Conservation (phyloP, 2,797 vertebrate genomes). For the Thamnophis elegans region DNA sequence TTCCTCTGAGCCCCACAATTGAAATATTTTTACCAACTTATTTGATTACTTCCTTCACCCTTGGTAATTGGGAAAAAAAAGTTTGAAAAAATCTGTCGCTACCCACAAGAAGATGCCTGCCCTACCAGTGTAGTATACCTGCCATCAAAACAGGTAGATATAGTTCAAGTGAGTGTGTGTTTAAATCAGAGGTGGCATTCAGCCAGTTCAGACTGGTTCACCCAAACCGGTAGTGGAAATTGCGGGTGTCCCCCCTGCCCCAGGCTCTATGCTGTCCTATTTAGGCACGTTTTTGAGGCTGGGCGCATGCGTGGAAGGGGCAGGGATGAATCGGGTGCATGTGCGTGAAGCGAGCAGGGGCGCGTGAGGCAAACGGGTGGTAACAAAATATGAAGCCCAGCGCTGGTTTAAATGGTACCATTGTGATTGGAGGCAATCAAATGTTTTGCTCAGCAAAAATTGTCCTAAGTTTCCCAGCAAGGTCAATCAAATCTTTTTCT, state of each 20-base stretch:
- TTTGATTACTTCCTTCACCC: not conserved
- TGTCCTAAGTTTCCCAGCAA: not conserved
- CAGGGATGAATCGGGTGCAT: too few species aligned
- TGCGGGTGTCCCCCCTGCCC: too few species aligned
- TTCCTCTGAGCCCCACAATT: not conserved
- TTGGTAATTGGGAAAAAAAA: not conserved
- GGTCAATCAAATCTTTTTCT: not conserved
- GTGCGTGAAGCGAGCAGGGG: too few species aligned
- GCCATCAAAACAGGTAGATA: not conserved
- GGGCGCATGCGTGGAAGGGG: too few species aligned
- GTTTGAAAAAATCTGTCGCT: not conserved
- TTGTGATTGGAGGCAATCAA: not conserved
- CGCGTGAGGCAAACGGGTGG: too few species aligned
- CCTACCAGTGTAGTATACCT: not conserved
- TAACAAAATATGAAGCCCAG: too few species aligned
- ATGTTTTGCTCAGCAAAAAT: not conserved
- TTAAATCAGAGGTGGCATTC: not conserved
- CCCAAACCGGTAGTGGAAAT: too few species aligned
- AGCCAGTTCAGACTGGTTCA: too few species aligned
- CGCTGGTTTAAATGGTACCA: not conserved
- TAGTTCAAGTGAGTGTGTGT: not conserved
- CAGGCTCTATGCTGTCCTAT: too few species aligned
- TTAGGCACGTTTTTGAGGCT: too few species aligned
- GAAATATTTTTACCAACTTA: not conserved
- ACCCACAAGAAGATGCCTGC: not conserved